Evolutionary conservation across 1,140 invertebrate species (phyloP).

Genomic region (Philaenus spumarius): DNA sequence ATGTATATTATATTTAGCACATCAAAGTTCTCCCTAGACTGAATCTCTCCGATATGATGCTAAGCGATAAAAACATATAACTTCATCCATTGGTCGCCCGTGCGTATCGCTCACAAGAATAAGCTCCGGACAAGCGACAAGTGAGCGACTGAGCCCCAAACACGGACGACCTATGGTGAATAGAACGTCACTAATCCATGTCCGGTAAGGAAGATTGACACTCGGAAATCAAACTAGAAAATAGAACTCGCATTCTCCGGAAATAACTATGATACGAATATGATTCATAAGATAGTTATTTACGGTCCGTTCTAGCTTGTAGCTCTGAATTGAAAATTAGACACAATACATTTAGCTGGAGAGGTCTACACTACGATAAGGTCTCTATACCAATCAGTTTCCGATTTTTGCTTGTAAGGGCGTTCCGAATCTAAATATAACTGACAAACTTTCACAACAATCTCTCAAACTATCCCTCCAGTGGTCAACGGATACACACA

Average conservation of each 20-base stretch:
- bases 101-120: conserved; percentile 21
- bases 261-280: too few species aligned
- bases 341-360: conserved; percentile 24
- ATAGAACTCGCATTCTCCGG: background rate
- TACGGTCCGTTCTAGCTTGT: too few species aligned
- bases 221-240: background rate
- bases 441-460: background rate
- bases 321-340: conserved; percentile 15
- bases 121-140: conserved; percentile 17
- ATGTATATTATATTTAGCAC: conserved; percentile 19
- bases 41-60: conserved; percentile 18
- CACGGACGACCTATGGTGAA: conserved; percentile 8
- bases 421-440: background rate
- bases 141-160: conserved; percentile 27
- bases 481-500: background rate
- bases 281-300: too few species aligned
- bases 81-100: conserved; percentile 11
- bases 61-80: conserved; percentile 24
- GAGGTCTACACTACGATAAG: conserved; percentile 13
- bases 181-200: conserved; percentile 10
- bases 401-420: conserved; percentile 15
- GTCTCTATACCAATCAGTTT: conserved; percentile 10
- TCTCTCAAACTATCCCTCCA: background rate
- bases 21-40: conserved; percentile 14
- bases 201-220: conserved; percentile 14